A percentile compares a stretch with the other conserved stretches of the same genome.
phyloP scores from a whole-genome alignment of 35 echinoderm and acorn worm genomes.

The Eucidaris tribuloides region DNA sequence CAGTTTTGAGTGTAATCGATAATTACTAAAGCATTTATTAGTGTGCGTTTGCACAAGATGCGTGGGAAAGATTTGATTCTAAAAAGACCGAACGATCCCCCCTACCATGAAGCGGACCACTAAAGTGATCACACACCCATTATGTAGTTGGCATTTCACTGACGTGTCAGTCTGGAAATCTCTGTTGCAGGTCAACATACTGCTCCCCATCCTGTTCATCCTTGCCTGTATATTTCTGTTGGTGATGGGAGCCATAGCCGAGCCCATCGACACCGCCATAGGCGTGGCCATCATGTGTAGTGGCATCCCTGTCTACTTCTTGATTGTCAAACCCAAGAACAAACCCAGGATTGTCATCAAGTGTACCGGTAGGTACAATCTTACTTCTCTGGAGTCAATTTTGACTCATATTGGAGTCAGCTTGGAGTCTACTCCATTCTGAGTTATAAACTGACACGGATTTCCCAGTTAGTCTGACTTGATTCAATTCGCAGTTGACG shows the following conservation, averaged over 20 bases:
- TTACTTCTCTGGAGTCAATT: too few species aligned
- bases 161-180: not conserved
- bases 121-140: too few species aligned
- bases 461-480: too few species aligned
- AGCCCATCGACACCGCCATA: conserved; percentile 80
- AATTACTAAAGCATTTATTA: not conserved
- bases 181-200: conserved; percentile 71
- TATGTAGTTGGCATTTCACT: not conserved
- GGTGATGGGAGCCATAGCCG: conserved; percentile 63
- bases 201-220: conserved; percentile 77
- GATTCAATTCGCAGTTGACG: too few species aligned
- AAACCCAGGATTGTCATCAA: conserved; percentile 26
- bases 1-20: not conserved
- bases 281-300: conserved; percentile 64
- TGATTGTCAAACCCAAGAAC: conserved; percentile 57
- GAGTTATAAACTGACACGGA: too few species aligned
- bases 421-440: too few species aligned
- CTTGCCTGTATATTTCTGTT: conserved; percentile 69
- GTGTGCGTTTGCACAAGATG: not conserved
- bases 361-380: conserved; percentile 52
- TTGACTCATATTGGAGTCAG: too few species aligned
- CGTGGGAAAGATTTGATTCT: not conserved
- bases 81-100: not conserved
- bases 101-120: not conserved
- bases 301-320: conserved; percentile 86